These are phyloP conservation scores for Leptinotarsa rubiginosa DNA, from an alignment of 2,888 invertebrate species.

Conservation along the genomic window DNA sequence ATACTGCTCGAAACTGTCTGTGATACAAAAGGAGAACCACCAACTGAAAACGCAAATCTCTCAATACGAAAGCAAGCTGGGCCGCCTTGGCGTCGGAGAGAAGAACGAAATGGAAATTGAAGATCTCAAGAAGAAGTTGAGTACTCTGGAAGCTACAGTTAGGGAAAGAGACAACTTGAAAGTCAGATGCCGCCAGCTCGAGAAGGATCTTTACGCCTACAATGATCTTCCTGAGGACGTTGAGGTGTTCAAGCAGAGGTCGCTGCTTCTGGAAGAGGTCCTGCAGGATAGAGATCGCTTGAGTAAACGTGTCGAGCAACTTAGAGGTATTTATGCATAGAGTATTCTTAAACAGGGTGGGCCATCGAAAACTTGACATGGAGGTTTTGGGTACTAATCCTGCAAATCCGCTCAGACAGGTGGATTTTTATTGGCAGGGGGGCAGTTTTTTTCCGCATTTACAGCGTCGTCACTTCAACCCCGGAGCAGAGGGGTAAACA, in stretches of 20 bases:
- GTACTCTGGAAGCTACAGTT: slow-evolving; percentile 45
- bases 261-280: slow-evolving; percentile 57
- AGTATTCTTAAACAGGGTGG: too few species aligned
- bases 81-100: slow-evolving; percentile 33
- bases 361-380: too few species aligned
- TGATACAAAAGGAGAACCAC: slow-evolving; percentile 60
- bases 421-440: too few species aligned
- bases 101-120: slow-evolving; percentile 31
- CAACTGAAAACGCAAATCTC: slow-evolving; percentile 51
- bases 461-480: too few species aligned
- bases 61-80: slow-evolving; percentile 43
- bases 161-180: slow-evolving; percentile 56
- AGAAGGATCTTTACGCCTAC: slow-evolving; percentile 55
- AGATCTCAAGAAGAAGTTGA: slow-evolving; percentile 46
- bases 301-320: slow-evolving; percentile 53
- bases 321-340: slow-evolving; percentile 42
- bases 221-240: slow-evolving; percentile 57
- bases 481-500: too few species aligned
- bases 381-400: too few species aligned
- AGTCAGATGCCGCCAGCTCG: slow-evolving; percentile 53
- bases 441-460: too few species aligned
- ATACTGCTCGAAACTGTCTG: slow-evolving; percentile 59
- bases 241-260: slow-evolving; percentile 55
- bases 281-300: slow-evolving; percentile 53
- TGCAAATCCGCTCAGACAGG: too few species aligned